Conservation (phyloP, 2,888 invertebrate species). For the Anticlea derivata region DNA sequence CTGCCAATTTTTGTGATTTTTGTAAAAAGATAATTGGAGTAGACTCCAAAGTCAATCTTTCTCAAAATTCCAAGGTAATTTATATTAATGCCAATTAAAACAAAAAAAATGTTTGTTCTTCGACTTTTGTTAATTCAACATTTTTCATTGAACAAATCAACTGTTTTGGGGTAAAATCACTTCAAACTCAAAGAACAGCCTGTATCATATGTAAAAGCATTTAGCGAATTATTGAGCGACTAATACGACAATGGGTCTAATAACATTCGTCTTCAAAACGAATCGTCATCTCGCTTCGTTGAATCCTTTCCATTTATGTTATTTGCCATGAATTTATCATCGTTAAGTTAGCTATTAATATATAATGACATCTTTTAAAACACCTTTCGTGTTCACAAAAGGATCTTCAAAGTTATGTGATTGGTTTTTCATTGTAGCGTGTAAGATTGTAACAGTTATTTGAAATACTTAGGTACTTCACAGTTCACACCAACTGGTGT, state of each 20-base stretch:
- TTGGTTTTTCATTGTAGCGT: constrained; percentile 12
- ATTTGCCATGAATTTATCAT: constrained; percentile 61
- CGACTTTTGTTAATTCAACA: no score
- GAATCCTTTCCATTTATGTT: constrained; percentile 58
- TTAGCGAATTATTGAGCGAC: constrained; percentile 58
- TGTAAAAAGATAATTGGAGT: no score
- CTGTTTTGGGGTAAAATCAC: no score
- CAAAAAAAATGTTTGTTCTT: no score
- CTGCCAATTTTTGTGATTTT: no score
- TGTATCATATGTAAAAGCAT: constrained; percentile 53
- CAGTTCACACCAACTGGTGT: no score
- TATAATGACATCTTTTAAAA: constrained; percentile 53
- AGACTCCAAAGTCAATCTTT: no score
- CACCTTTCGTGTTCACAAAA: constrained; percentile 51
- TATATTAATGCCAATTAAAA: no score
- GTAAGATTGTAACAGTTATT: no score
- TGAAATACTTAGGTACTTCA: no score
- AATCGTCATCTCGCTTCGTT: constrained; percentile 55
- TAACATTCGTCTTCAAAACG: constrained; percentile 58
- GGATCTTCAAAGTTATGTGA: constrained; percentile 3
- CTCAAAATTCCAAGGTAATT: no score
- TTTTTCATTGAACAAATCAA: no score
- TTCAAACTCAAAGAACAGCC: constrained; percentile 37
- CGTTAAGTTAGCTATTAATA: constrained; percentile 55
- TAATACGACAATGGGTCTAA: constrained; percentile 64